Evolutionary conservation across 2,888 invertebrate genomes (phyloP), one percentile per base, ranked within the genome.

Genomic region (Pristionchus entomophagus): DNA sequence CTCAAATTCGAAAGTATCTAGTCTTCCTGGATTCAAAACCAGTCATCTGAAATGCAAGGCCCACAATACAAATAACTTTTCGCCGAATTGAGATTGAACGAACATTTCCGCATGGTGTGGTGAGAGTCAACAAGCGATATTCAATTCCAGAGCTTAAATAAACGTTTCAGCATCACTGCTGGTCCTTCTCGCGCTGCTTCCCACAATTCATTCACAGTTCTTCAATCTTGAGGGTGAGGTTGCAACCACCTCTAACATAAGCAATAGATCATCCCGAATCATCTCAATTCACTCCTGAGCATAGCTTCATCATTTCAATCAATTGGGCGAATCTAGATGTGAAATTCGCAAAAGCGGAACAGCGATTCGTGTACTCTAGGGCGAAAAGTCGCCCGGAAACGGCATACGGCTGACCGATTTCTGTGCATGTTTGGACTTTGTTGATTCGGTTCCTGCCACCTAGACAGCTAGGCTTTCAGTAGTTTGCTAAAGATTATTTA

Each of bases 221-320:
- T 53, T 85, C 53, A 73, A 85, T 41, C 73, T 85, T 19, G 77
- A 85, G 10, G 85, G 85, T 85, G 45, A n/a, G n/a, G n/a, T n/a
- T n/a, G n/a, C n/a, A n/a, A n/a, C n/a, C n/a, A n/a, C n/a, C n/a
- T n/a, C n/a, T n/a, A n/a, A n/a, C n/a, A n/a, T n/a, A n/a, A n/a
- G n/a, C n/a, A n/a, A n/a, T n/a, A n/a, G n/a, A n/a, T n/a, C n/a
- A n/a, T n/a, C n/a, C n/a, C n/a, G n/a, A n/a, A n/a, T n/a, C n/a
- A n/a, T n/a, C n/a, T n/a, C n/a, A n/a, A n/a, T n/a, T n/a, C n/a
- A n/a, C n/a, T n/a, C n/a, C n/a, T n/a, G n/a, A n/a, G n/a, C n/a
- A n/a, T n/a, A n/a, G n/a, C n/a, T 45, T 45, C 45, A 45, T 45
- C 45, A 10, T 45, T 45, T 45, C n/a, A n/a, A n/a, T 45, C 45